These are phyloP conservation scores for Drosophila ficusphila DNA, from an alignment of 1,140 invertebrate species.

Conservation along the genomic window DNA sequence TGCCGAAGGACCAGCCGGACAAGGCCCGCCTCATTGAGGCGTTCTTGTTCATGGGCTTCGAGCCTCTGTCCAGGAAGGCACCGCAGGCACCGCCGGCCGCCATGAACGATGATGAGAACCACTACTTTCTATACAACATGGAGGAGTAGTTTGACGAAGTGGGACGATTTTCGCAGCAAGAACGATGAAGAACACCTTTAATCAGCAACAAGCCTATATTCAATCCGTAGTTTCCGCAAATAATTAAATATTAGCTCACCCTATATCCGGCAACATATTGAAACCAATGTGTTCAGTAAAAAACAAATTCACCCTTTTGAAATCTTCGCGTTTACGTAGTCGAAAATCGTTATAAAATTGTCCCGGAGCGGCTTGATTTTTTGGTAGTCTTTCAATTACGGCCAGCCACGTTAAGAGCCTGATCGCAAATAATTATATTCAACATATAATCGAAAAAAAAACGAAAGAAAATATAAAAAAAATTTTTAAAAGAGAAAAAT, in stretches of 20 bases:
- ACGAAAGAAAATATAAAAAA: slow-evolving; percentile 46
- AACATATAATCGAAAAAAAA: slow-evolving; percentile 56
- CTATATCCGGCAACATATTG: slow-evolving; percentile 56
- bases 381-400: slow-evolving; percentile 53
- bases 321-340: slow-evolving; percentile 25
- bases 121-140: slow-evolving; percentile 82
- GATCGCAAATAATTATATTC: slow-evolving; percentile 66
- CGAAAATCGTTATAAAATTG: slow-evolving; percentile 51
- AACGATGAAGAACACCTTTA: background rate
- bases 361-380: slow-evolving; percentile 26
- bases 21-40: slow-evolving; percentile 94
- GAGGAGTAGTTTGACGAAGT: slow-evolving; percentile 70
- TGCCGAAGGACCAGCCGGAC: slow-evolving; percentile 93
- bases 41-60: slow-evolving; percentile 98
- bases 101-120: slow-evolving; percentile 80
- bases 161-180: slow-evolving; percentile 47
- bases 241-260: slow-evolving; percentile 1
- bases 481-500: slow-evolving; percentile 51
- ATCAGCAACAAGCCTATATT: slow-evolving; percentile 10
- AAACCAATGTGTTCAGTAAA: slow-evolving; percentile 68
- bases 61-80: slow-evolving; percentile 92
- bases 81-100: slow-evolving; percentile 87
- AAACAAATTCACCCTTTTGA: slow-evolving; percentile 22
- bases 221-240: slow-evolving; percentile 33
- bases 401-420: slow-evolving; percentile 74